Base-by-base conservation (phyloP, 1,140 invertebrate species). In the Neodiprion lecontei region DNA sequence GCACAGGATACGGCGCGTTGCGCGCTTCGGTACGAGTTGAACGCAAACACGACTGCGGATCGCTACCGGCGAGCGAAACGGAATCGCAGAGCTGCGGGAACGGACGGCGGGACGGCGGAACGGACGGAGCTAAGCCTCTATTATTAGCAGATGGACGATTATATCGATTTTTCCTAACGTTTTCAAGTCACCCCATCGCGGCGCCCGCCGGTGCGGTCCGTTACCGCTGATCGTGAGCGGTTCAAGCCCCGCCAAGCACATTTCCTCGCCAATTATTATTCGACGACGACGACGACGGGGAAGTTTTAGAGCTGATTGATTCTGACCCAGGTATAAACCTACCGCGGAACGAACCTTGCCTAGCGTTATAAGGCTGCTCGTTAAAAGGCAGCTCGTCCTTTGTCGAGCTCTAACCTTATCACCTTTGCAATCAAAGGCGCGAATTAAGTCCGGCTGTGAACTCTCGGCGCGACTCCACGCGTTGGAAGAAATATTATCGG, bases 141-240 rank as follows among this genome's bases (percentile, higher is more conserved):
- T 88, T 87, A 86, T 88, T 86, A 88, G 84, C 83, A 86, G 84
- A 87, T 86, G 85, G 84, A 80, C 85, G 86, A 88, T 87, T 87
- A 84, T 84, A 87, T 87, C 85, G 86, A 87, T 88, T 86, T 84
- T 84, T 85, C 11, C 53, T 61, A 61, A 61, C 53, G 53, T 61
- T 83, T 79, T 75, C 70, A 69, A 69, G 74, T 70, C 50, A 50
- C 40, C 65, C 67, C 72, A 49, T 78, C 77, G 73, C 71, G 72
- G 72, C 81, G 67, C 14, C 12, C 7, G 50, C 66, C 66, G 81
- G 79, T 76, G 77, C 80, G 72, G 72, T 76, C 79, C 78, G 80
- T 79, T 78, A 76, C 76, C 77, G 75, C 74, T 73, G 75, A 78
- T 79, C 77, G 69, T 40, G 28, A 40, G 82, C 81, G 79, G 81